Evolutionary conservation across 2,888 invertebrate species (phyloP).

Genomic region (Chromoteleia sp.): DNA sequence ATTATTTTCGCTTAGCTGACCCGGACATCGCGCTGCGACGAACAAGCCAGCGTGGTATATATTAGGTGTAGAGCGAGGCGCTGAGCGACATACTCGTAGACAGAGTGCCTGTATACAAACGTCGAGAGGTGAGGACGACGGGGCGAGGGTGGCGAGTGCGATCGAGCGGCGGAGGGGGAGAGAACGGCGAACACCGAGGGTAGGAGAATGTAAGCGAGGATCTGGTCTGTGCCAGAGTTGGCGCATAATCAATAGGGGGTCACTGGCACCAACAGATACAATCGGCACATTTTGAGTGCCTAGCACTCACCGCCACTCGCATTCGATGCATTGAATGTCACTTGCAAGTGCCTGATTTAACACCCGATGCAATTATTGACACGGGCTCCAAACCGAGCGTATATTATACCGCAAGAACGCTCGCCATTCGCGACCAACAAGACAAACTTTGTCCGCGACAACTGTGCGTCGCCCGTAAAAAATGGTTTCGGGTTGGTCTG

Average conservation of each 20-base stretch:
- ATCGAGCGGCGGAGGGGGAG: conserved; percentile 31
- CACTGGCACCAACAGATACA: conserved; percentile 84
- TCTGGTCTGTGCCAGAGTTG: conserved; percentile 80
- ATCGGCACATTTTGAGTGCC: conserved; percentile 82
- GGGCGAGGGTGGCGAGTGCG: conserved; percentile 32
- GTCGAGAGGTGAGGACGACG: conserved; percentile 24
- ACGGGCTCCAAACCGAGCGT: not conserved
- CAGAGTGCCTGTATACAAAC: conserved; percentile 35
- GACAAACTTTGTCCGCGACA: not conserved
- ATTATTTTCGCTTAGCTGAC: conserved; percentile 70
- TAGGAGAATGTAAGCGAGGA: conserved; percentile 67
- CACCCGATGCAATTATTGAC: conserved; percentile 22
- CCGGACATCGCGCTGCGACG: conserved; percentile 47
- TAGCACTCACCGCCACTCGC: conserved; percentile 17
- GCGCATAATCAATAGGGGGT: conserved; percentile 84
- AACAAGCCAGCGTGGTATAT: conserved; percentile 19
- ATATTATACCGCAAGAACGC: conserved; percentile 8
- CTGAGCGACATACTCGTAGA: conserved; percentile 22
- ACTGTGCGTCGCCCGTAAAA: not conserved
- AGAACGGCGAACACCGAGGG: conserved; percentile 49
- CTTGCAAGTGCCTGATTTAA: conserved; percentile 39
- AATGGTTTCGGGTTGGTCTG: not conserved
- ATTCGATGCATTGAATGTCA: conserved; percentile 41
- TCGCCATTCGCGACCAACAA: not conserved
- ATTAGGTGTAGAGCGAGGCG: conserved; percentile 29